Evolutionary conservation across 2,888 invertebrate genomes (phyloP), one percentile per base, ranked within the genome.

Genomic region (Trisateles emortualis): DNA sequence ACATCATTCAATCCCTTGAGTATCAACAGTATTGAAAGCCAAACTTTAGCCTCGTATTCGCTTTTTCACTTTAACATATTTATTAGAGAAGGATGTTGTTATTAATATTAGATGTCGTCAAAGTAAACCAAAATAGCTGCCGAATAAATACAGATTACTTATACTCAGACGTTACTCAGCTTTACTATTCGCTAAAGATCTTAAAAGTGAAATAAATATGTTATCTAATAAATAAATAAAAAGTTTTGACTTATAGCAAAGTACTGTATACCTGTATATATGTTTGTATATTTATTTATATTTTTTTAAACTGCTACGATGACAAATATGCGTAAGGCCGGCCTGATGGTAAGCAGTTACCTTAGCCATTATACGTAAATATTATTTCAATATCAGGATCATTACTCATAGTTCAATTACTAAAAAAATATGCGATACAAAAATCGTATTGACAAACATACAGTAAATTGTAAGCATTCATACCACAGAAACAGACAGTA

Each of bases 1-100:
- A 36, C 30, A 42, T 5, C 19, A 3, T 19, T 5, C 36, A 36
- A 36, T 50, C 42, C 42, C 49, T 22, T 11, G 36, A 36, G 49
- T 10, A 13, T 36, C 17, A 10, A 14, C 42, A 17, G 36, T 30
- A 50, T 50, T 36, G 49, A 50, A 17, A 50, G 50, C 14, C 42
- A 43, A 42, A 43, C 36, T 43, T 43, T 14, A 4, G 14, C 24
- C 29, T 29, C 36, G 22, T 36, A 13, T 36, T 17, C 13, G 36
- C 42, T 38, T 50, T 43, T 38, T 38, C 17, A 35, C 17, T 48
- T 48, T 40, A 40, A 49, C 49, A 49, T 49, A 49, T 49, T 49
- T 50, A 43, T 42, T 22, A 36, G 50, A 36, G 26, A 32, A 6
- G 36, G 50, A 43, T 50, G 36, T 35, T 42, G 19, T 30, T 43